Evolutionary conservation across 2,888 invertebrate species (phyloP), one percentile per base, ranked within the genome.

Genomic region (Rhodophaea formosa): DNA sequence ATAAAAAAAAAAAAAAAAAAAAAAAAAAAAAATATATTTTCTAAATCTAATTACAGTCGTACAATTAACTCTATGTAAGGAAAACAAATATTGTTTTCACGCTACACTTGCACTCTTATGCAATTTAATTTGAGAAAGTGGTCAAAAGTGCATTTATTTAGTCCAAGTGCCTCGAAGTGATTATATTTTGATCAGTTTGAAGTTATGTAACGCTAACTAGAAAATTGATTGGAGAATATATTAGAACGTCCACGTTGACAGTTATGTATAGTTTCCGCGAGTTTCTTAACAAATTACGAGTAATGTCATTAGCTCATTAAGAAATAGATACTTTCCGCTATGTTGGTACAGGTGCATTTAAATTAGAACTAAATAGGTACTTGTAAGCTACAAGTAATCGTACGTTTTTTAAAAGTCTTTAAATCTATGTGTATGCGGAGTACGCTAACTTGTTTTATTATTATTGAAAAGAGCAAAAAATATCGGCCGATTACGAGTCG

Each of bases 201-300:
- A n/a, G n/a, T 47, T 47, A 47, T 47, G 14, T 47, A 47, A 47
- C 7, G 23, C 29, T 47, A 47, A 30, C 29, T 47, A 47, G 47
- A 47, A 47, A 47, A 30, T 46, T 47, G 47, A 47, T 47, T 30
- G 14, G n/a, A 1, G 29, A 47, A 47, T 47, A 47, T 47, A 47
- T 30, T 30, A 47, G 29, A 47, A 30, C 29, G 30, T n/a, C 30
- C 8, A 6, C 47, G 30, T n/a, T 30, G 46, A 46, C 8, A 47
- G 29, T 29, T 47, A 47, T 29, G 47, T 47, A 47, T 14, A 47
- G 29, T 47, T 30, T 47, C 47, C 47, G 23, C 6, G 7, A 47
- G 47, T 47, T 47, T 47, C 47, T 47, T 47, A 47, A 30, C 29
- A n/a, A 47, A 47, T 47, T 47, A n/a, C n/a, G n/a, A n/a, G n/a